phyloP scores from a whole-genome alignment of 2,797 vertebrate genomes.

The Hemitrygon akajei region DNA sequence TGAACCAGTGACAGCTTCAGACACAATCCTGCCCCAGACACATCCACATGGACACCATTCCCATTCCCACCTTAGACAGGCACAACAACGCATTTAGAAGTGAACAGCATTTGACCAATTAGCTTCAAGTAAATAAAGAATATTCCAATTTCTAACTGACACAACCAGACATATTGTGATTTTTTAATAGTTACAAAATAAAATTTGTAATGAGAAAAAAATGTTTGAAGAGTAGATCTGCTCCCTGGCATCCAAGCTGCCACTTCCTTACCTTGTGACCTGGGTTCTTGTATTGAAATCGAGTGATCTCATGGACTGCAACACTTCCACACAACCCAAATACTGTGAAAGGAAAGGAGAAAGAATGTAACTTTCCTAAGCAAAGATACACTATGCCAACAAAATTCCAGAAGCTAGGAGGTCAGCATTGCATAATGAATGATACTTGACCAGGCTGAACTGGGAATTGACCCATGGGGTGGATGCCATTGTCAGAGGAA shows the following conservation, averaged over 20 bases:
- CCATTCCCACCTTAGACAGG: too few relatives aligned
- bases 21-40: too few relatives aligned
- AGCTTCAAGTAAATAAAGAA: not conserved
- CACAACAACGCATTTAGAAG: too few relatives aligned
- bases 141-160: not conserved
- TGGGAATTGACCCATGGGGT: too few relatives aligned
- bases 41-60: too few relatives aligned
- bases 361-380: not conserved
- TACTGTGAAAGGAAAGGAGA: constrained; percentile 62
- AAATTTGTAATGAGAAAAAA: not conserved
- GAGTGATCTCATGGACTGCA: constrained; percentile 85
- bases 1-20: too few relatives aligned
- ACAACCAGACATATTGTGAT: not conserved
- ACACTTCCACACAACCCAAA: constrained; percentile 85
- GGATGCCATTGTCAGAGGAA: too few relatives aligned
- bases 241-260: not conserved
- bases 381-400: not conserved
- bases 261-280: constrained; percentile 75
- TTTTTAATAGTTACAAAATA: not conserved
- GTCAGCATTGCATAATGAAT: not conserved
- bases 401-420: not conserved
- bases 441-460: too few relatives aligned
- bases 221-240: not conserved
- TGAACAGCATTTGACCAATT: too few relatives aligned
- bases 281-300: constrained; percentile 82